Percentiles rank a stretch among this genome's conserved stretches.
These are phyloP conservation scores for Patella depressa DNA, from an alignment of 2,888 invertebrate species.

Conservation along the genomic window DNA sequence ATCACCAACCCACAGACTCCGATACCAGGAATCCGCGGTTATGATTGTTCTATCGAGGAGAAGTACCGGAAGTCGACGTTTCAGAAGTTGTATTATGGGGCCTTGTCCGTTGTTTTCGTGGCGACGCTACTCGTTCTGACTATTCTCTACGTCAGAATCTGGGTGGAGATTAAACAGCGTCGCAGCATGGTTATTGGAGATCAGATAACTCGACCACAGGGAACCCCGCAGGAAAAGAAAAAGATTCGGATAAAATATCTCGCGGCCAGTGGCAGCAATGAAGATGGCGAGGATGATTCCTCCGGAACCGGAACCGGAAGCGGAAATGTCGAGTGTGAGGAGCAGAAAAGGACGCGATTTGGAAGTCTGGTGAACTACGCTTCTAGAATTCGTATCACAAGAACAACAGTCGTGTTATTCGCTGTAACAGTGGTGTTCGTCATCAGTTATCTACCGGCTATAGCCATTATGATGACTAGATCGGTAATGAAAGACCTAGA, in stretches of 20 bases:
- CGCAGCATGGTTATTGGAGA: slow-evolving; percentile 37
- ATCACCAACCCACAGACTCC: slow-evolving; percentile 45
- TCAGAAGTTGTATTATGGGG: slow-evolving; percentile 45
- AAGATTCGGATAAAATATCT: slow-evolving; percentile 38
- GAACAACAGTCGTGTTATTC: slow-evolving; percentile 45
- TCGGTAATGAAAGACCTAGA: slow-evolving; percentile 34
- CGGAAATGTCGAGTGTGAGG: background rate
- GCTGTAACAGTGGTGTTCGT: slow-evolving; percentile 46
- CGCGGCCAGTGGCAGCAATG: slow-evolving; percentile 47
- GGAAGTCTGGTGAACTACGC: slow-evolving; percentile 34
- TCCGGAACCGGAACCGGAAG: background rate
- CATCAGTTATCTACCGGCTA: slow-evolving; percentile 42
- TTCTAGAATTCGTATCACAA: slow-evolving; percentile 39
- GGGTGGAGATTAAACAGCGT: slow-evolving; percentile 42
- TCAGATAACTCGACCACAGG: slow-evolving; percentile 34
- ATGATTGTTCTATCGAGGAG: slow-evolving; percentile 58
- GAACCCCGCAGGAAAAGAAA: slow-evolving; percentile 25
- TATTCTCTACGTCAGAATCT: slow-evolving; percentile 48
- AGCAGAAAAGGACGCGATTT: slow-evolving; percentile 31
- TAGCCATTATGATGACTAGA: slow-evolving; percentile 39
- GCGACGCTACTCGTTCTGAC: slow-evolving; percentile 47
- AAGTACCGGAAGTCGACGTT: slow-evolving; percentile 44
- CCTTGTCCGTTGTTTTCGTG: slow-evolving; percentile 50
- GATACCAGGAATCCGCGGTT: slow-evolving; percentile 38
- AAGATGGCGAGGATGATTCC: slow-evolving; percentile 37